Percentiles rank a stretch among this genome's conserved stretches.
Conservation (phyloP, 2,888 invertebrate species). For the Heterodera filipjevi region DNA sequence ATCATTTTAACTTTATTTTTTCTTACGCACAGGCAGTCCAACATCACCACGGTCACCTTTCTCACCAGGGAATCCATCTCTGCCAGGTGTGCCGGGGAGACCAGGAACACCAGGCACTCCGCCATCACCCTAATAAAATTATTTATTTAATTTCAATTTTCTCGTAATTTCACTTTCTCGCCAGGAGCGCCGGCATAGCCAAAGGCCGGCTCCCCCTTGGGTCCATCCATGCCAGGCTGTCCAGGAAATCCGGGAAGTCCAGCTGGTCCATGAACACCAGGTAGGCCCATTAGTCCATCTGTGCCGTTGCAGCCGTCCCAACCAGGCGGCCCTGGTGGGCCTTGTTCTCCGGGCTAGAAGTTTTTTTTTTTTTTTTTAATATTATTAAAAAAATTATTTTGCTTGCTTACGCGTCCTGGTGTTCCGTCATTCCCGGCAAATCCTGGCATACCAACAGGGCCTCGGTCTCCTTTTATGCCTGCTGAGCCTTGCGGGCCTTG, state of each 20-base stretch:
- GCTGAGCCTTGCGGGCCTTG: constrained; percentile 80
- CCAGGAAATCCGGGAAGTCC: constrained; percentile 68
- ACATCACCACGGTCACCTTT: constrained; percentile 65
- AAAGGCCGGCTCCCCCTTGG: constrained; percentile 65
- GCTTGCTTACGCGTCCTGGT: constrained; percentile 66
- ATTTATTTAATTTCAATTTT: constrained; percentile 1
- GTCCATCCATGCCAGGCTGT: constrained; percentile 54
- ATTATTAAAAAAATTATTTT: neutral
- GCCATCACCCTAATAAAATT: constrained; percentile 66
- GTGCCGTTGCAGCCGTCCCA: constrained; percentile 94
- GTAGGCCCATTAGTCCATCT: constrained; percentile 78
- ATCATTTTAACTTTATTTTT: neutral
- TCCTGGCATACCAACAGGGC: constrained; percentile 84
- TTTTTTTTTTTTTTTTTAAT: neutral
- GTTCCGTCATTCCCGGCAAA: constrained; percentile 79
- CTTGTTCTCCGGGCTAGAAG: constrained; percentile 54
- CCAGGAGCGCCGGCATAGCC: constrained; percentile 65
- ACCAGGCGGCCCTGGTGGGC: constrained; percentile 73
- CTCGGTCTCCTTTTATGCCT: constrained; percentile 83
- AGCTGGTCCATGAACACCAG: constrained; percentile 72
- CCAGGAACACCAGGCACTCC: constrained; percentile 74
- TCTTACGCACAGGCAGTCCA: constrained; percentile 52
- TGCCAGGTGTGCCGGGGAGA: constrained; percentile 64
- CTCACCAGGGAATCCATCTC: constrained; percentile 65
- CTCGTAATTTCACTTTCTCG: constrained; percentile 72